Base-by-base conservation (phyloP, 2,797 vertebrate genomes). In the Sebastes minor region DNA sequence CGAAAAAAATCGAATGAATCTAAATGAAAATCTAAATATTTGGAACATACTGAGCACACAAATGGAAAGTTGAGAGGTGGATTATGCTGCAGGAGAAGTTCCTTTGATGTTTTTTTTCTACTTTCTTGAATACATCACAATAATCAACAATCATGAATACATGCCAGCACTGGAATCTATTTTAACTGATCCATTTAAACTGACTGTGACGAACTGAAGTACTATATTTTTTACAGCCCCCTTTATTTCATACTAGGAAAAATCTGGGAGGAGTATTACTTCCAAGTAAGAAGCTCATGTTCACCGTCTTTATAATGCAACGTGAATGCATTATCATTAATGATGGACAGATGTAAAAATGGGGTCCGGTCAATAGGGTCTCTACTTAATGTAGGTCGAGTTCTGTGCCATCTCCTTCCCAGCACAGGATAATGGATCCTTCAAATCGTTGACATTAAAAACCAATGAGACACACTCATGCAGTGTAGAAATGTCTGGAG, bases 331-430 rank as follows among this genome's bases (percentile, higher is more conserved):
- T 38, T 42, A 28, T 35, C 4, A 56, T 38, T 56, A 33, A 18
- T 20, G 59, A 64, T 42, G 59, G 25, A 38, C 25, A 32, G 20
- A 53, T 14, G 28, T 3, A 20, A 46, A 46, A 14, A 52, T 65
- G 27, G 6, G 38, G 20, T 57, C 46, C 0, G 13, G 57, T 74
- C 60, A 74, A 16, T n/a, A 42, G 38, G 32, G 38, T 65, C 28
- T 73, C 53, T 83, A n/a, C 18, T 25, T 66, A 56, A 71, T 81
- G 33, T 73, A 60, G 78, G 64, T 70, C 38, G 68, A 60, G 64
- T 35, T 77, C 46, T 49, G 46, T 53, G 35, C 38, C 1, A 27
- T 33, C 46, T 71, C 13, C 18, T 60, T 73, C 69, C 52, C 18
- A 65, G 64, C 25, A 61, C 18, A 66, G 22, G 65, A 55, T 68